Evolutionary conservation across 2,113 vertebrate species (phyloP), one percentile per base, ranked within the genome.

Genomic region (Siniperca knerii): DNA sequence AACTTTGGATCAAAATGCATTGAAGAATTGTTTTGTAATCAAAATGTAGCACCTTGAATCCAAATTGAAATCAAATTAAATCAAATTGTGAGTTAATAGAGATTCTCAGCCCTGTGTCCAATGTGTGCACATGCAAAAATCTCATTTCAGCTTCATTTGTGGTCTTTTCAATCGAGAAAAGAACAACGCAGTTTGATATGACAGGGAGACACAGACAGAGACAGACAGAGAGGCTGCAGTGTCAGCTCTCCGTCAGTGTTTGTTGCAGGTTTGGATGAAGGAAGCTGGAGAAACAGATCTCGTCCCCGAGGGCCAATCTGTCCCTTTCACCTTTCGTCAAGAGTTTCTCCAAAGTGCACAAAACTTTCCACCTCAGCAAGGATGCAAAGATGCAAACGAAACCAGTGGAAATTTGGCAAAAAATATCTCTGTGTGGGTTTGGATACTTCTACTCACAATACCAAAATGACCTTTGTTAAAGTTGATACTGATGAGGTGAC

Each of bases 311-410:
- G 89, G 57, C 62, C 12, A 1, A 48, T 82, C 65, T 86, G 87
- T 87, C 83, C 76, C 50, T 81, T 87, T 83, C 81, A 88, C 89
- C 86, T 91, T 85, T 3, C 54, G 9, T 85, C 77, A 79, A 79
- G 70, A 84, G 57, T 76, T 82, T 69, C 67, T 82, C 66, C 12
- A 18, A 75, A 81, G 50, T 48, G 67, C 35, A 46, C 46, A 33
- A 66, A 85, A 85, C 48, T 84, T 81, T 86, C 71, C 55, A 80
- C 29, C 61, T 79, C 40, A 1, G 12, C 40, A 0, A 73, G 60
- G 69, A 75, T 29, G 64, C 50, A 79, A 73, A 40, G 69, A 75
- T 29, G 64, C 50, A 79, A 73, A 40, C 0, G 12, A 89, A 74
- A 87, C 89, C 79, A 54, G 57, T 71, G 57, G 13, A 81, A 61